Evolutionary conservation across 1,140 invertebrate species (phyloP), one percentile per base, ranked within the genome.

Genomic region (Triops longicaudatus): DNA sequence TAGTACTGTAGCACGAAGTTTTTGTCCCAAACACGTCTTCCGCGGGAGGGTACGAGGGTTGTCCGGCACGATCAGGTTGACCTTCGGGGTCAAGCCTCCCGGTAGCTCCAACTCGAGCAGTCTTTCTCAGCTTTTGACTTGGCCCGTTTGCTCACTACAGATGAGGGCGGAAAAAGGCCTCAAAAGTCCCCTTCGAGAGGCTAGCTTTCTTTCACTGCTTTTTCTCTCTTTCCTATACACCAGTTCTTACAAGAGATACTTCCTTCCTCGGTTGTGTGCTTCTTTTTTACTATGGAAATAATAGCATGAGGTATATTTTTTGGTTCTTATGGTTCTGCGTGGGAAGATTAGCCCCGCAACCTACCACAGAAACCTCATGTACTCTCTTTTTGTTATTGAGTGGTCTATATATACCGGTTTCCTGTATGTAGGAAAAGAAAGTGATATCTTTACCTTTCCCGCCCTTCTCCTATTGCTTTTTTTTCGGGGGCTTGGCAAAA

Each of bases 21-120:
- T 63, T 63, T 63, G 50, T 63, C 50, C 50, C 50, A 22, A 63
- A 63, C 50, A 63, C 50, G 50, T 63, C 50, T 63, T 63, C 50
- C 50, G 50, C 50, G 50, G 50, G 50, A n/a, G 50, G 50, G 50
- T 63, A 14, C 5, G 50, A 63, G 50, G 50, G 50, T 63, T 63
- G 50, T 63, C 50, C 50, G 50, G 50, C 50, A 63, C 50, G 50
- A 63, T 63, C 50, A 63, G 50, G 50, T 14, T 63, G 50, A 63
- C 50, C 50, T 63, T 63, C 50, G 50, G 50, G 31, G 50, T 63
- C 50, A 63, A 63, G 50, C 50, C 50, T 63, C 9, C 50, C 50
- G 14, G 50, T 63, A 63, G 50, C 50, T 37, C 50, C 50, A 63
- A 63, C 50, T 63, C 50, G 50, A 63, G 17, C 50, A 63, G 50